phyloP scores from a whole-genome alignment of 2,797 vertebrate genomes.

The Helarctos malayanus region DNA sequence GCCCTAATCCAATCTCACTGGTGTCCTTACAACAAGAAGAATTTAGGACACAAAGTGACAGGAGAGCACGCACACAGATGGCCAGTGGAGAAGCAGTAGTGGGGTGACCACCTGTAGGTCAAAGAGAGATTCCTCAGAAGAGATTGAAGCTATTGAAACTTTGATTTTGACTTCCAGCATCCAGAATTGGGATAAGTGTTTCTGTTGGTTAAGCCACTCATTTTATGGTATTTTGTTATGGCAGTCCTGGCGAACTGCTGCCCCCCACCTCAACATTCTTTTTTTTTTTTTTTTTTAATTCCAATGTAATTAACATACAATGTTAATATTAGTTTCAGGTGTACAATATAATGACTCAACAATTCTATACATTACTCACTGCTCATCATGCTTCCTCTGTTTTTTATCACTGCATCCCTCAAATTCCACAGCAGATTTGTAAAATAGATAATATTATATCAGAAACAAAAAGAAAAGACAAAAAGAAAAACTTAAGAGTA shows the following conservation, averaged over 20 bases:
- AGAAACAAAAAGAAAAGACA: not conserved
- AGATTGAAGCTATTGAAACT: not conserved
- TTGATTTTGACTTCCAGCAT: not conserved
- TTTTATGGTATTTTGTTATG: not conserved
- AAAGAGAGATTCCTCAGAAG: not conserved
- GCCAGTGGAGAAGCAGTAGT: not conserved
- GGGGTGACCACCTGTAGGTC: not conserved
- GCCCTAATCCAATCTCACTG: not conserved
- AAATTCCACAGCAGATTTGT: not conserved
- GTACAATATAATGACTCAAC: not conserved
- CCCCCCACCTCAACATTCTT: not conserved
- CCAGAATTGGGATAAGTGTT: not conserved
- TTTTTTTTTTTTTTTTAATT: not conserved
- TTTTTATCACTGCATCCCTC: not conserved
- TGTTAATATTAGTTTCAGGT: not conserved
- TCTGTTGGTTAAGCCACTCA: not conserved
- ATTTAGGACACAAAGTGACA: not conserved
- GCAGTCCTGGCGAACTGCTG: not conserved
- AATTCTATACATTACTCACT: not conserved
- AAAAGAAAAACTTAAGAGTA: not conserved
- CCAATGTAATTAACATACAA: not conserved
- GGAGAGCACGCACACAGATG: too few relatives aligned
- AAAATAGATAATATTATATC: not conserved
- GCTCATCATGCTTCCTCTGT: not conserved
- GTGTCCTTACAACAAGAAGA: not conserved